These are phyloP conservation scores for Metridium senile DNA, from an alignment of 92 coral and sea anemone species.

Conservation along the genomic window DNA sequence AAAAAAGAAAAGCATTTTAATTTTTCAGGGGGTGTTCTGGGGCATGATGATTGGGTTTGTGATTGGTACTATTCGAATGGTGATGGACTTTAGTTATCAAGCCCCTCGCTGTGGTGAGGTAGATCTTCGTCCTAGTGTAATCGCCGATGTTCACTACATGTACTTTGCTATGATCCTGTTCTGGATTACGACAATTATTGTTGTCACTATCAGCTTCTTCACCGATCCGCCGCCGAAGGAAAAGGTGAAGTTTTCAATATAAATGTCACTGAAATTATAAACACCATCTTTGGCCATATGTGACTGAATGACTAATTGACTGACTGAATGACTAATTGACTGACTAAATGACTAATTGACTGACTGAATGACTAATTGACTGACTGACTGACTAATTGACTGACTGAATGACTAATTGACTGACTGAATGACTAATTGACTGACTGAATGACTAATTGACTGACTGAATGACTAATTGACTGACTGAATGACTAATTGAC, in stretches of 20 bases:
- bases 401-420: too few species aligned
- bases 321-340: too few species aligned
- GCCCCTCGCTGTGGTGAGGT: constrained; percentile 61
- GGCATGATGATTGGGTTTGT: constrained; percentile 83
- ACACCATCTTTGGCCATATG: too few species aligned
- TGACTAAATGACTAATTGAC: too few species aligned
- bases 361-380: too few species aligned
- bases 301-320: too few species aligned
- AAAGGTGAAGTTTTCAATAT: constrained; percentile 31
- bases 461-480: too few species aligned
- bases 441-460: too few species aligned
- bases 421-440: too few species aligned
- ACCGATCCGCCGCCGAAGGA: constrained; percentile 50
- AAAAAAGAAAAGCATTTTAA: too few species aligned
- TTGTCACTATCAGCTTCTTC: constrained; percentile 49
- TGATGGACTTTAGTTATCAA: constrained; percentile 61
- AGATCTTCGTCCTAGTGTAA: constrained; percentile 56
- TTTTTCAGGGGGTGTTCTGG: constrained; percentile 72
- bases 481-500: too few species aligned
- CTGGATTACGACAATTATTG: constrained; percentile 50
- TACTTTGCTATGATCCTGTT: constrained; percentile 72
- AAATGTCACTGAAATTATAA: neutral
- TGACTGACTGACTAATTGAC: too few species aligned
- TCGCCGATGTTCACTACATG: constrained; percentile 67
- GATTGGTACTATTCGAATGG: constrained; percentile 64